Evolutionary conservation across 2,797 vertebrate species (phyloP), one percentile per base, ranked within the genome.

Genomic region (Enteromius radiatus): DNA sequence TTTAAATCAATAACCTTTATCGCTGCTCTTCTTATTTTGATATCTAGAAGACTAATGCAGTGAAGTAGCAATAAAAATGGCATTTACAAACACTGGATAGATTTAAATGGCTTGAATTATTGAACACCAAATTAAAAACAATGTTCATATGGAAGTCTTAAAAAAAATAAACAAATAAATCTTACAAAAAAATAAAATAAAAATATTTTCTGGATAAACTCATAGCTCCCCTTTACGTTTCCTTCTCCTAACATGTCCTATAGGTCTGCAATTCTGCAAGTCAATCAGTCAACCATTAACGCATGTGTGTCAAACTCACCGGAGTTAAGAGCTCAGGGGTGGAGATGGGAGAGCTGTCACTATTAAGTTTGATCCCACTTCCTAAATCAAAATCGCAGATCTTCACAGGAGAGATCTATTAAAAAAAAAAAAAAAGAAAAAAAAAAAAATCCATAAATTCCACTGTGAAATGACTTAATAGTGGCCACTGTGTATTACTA

Each of bases 361-460:
- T 95, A 49, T 98, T 99, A 86, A 98, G 91, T 88, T 99, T 98
- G 91, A 99, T 98, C 76, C 97, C 97, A 15, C 98, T 99, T 83
- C 97, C 97, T 90, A 99, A 89, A 92, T 99, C 97, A 78, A 99
- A 99, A 88, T 99, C 98, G 19, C 98, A 99, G 90, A 99, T 98
- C 92, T 98, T 99, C 83, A 99, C 97, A 0, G 97, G 98, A 36
- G 96, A 98, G 79, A 99, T 96, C 98, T 99, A 87, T 12, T 38
- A 43, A 74, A 21, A 63, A 10, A 8, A 54, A 47, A 31, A 68
- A 59, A 3, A 11, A 33, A 43, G 31, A 65, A 54, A 2, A 21
- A 38, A 28, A 7, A 10, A 1, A 45, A 4, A 38, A 0, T 10
- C 7, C 1, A n/a, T 14, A 23, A 71, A 64, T 15, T 23, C 10